Evolutionary conservation across 2,888 invertebrate genomes (phyloP), one percentile per base, ranked within the genome.

Genomic region (Syritta pipiens): DNA sequence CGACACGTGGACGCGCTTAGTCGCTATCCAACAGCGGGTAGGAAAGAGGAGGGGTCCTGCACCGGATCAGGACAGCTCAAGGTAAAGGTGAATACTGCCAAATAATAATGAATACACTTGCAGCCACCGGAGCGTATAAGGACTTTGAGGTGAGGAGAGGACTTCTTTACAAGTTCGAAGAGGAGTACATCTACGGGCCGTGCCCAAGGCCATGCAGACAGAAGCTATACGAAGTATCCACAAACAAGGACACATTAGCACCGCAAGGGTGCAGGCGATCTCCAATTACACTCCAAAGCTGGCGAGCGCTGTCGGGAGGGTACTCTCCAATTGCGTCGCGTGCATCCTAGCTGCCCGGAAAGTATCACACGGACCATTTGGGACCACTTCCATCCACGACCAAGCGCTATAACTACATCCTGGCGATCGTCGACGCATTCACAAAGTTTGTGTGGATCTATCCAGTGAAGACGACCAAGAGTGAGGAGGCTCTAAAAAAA

Each of bases 1-100:
- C 46, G 28, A 7, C 69, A 69, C 37, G 69, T 59, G 1, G 44
- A 69, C 20, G 51, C 69, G 1, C 48, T 68, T 4, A 59, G 48
- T 28, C 22, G 49, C 32, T 28, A 49, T 22, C 37, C 40, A 26
- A 19, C 55, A 1, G 35, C 55, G 4, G 10, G 44, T 24, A n/a
- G 10, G 19, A 28, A 44, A 0, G 17, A 49, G 9, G 37, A 51
- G n/a, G 63, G 46, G 10, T 22, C 24, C 7, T n/a, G n/a, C n/a
- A n/a, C n/a, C n/a, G n/a, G n/a, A 4, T 67, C 10, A 4, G 30
- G 6, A 28, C 42, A 30, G 28, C 53, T 9, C 59, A 37, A 35
- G 28, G n/a, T 17, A 7, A 1, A 17, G 19, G 17, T 40, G 30
- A 30, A 30, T 30, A 10, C 7, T 30, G 30, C 7, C 19, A 19